phyloP scores from a whole-genome alignment of 23 tunicate genomes.

The Phallusia fumigata region DNA sequence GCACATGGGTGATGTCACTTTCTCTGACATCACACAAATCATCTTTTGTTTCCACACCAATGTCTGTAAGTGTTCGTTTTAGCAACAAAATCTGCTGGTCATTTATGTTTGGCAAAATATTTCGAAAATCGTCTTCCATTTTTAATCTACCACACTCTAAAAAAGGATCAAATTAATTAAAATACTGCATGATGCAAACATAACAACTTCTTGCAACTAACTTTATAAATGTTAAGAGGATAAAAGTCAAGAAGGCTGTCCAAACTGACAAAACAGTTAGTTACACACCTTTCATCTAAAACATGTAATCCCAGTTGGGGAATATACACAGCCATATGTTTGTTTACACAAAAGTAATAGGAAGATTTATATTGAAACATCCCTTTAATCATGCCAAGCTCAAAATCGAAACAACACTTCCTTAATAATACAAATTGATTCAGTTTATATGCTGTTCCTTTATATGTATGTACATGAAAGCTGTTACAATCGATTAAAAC shows the following conservation, averaged over 20 bases:
- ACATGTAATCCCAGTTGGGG: not conserved
- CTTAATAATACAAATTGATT: not conserved
- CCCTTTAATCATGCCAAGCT: not conserved
- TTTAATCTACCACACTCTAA: not conserved
- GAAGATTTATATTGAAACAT: not conserved
- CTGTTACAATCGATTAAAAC: not conserved
- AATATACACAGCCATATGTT: not conserved
- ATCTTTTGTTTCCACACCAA: not conserved
- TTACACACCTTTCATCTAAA: too few species aligned
- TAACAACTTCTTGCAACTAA: not conserved
- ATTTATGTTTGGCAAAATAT: not conserved
- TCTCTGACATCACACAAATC: not conserved
- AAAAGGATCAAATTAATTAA: not conserved
- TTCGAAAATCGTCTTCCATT: slow-evolving; percentile 8
- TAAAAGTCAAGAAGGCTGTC: too few species aligned
- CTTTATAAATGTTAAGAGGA: too few species aligned
- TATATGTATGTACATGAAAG: not conserved
- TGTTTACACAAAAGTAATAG: not conserved
- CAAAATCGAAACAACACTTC: not conserved
- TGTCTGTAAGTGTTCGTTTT: not conserved
- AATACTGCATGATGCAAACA: not conserved
- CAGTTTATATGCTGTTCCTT: slow-evolving; percentile 6
- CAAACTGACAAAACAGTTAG: too few species aligned
- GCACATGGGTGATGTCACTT: not conserved
- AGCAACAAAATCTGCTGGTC: too few species aligned